Percentiles rank a stretch among this genome's conserved stretches.
Conservation (phyloP, 2,888 invertebrate genomes). For the Entomobrya proxima region DNA sequence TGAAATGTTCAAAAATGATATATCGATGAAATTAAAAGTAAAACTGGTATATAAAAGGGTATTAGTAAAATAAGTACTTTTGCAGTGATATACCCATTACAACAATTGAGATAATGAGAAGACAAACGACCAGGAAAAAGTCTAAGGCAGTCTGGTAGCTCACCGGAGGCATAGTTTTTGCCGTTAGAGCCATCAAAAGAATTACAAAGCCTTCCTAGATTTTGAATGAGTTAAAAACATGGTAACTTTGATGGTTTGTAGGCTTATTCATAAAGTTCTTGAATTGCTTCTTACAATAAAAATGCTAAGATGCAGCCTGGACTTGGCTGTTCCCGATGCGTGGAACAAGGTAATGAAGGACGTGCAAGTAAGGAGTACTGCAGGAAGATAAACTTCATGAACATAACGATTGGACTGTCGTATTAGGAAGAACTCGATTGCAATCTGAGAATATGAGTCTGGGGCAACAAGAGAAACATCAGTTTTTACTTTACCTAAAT, state of each 20-base stretch:
- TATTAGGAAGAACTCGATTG: conserved; percentile 59
- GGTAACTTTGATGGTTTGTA: too few species aligned
- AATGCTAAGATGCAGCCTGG: conserved; percentile 46
- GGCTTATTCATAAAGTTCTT: too few species aligned
- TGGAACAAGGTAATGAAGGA: conserved; percentile 55
- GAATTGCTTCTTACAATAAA: conserved; percentile 37
- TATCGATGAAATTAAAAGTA: not conserved
- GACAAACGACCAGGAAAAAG: conserved; percentile 53
- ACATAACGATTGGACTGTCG: conserved; percentile 51
- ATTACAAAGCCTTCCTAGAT: conserved; percentile 51
- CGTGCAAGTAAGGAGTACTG: conserved; percentile 40
- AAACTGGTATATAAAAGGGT: not conserved
- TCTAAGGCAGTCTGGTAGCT: conserved; percentile 69
- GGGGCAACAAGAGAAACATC: not conserved
- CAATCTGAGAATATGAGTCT: conserved; percentile 50
- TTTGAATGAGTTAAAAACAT: not conserved
- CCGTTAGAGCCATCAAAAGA: conserved; percentile 53
- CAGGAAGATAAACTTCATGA: conserved; percentile 63
- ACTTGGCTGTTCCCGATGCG: conserved; percentile 25
- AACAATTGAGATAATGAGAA: conserved; percentile 26
- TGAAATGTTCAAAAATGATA: too few species aligned
- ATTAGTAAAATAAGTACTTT: not conserved
- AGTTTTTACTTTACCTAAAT: not conserved
- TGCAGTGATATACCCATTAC: not conserved
- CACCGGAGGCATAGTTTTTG: conserved; percentile 55